These are phyloP conservation scores for Hyles vespertilio DNA, from an alignment of 1,140 invertebrate species.

Conservation along the genomic window DNA sequence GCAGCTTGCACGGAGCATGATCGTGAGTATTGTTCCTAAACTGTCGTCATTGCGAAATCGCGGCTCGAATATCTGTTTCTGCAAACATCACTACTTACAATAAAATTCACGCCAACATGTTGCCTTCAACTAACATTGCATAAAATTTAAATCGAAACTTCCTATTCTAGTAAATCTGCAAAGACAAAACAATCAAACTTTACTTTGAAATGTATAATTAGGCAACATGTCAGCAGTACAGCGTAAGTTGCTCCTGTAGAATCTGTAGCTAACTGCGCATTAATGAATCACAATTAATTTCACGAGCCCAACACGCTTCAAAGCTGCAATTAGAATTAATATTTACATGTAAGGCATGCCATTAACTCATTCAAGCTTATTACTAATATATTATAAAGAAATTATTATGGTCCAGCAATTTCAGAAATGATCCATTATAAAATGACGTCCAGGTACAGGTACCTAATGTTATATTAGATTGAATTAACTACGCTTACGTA, in stretches of 20 bases:
- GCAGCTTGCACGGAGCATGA: slow-evolving; percentile 90
- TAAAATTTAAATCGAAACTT: not conserved
- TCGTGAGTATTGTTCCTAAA: slow-evolving; percentile 81
- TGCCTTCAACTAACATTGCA: not conserved
- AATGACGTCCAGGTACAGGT: too few species aligned
- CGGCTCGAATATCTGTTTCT: slow-evolving; percentile 10
- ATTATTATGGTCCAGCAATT: too few species aligned
- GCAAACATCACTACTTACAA: not conserved
- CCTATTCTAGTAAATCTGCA: too few species aligned
- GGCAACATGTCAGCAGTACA: slow-evolving; percentile 41
- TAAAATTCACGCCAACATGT: not conserved
- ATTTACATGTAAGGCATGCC: slow-evolving; percentile 27
- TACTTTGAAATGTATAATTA: not conserved
- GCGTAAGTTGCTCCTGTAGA: slow-evolving; percentile 18
- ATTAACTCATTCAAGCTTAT: slow-evolving; percentile 1
- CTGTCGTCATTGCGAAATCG: slow-evolving; percentile 6
- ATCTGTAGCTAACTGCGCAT: slow-evolving; percentile 21
- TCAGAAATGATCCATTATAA: too few species aligned
- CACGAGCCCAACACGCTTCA: slow-evolving; percentile 35
- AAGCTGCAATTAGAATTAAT: slow-evolving; percentile 23
- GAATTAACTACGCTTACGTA: too few species aligned
- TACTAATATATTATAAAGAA: too few species aligned
- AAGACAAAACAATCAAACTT: too few species aligned
- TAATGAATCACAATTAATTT: slow-evolving; percentile 26
- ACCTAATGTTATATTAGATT: too few species aligned